Base-by-base conservation (phyloP, 2,797 vertebrate genomes). In the Rhadinocentrus ornatus region DNA sequence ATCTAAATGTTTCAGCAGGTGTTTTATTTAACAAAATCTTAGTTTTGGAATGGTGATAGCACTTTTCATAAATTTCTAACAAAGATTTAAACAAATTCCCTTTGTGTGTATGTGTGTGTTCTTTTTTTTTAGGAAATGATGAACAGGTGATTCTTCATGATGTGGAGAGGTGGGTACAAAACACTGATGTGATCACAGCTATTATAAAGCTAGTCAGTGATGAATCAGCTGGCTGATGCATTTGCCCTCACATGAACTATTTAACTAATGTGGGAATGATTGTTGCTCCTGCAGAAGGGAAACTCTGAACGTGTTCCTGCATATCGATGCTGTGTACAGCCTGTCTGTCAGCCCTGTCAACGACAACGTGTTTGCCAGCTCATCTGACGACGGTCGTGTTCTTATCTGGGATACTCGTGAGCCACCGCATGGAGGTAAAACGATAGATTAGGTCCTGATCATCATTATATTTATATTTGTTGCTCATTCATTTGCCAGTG, bases 131-230 rank as follows among this genome's bases (percentile, higher is more conserved):
- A 99, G 98, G 98, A 84, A 99, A 99, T 64, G 98, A 99, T 82
- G 98, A 99, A 32, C 98, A 99, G 90, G 98, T 99, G 91, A 97
- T 99, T 89, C 96, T 99, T 78, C 98, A 99, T 77, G 98, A 99
- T 67, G 97, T 99, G 73, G 97, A 99, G 92, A 96, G 97, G 97
- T 98, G 91, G 32, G 90, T 82, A 6, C 39, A 18, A 27, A 16
- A 9, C n/a, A 41, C 1, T 41, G 15, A 67, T 8, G 18, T 6
- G 18, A 12, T 65, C 4, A 1, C 3, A 50, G 34, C 11, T 35
- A 2, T 26, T 29, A 12, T 16, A 2, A 31, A 50, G 66, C n/a
- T 16, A 20, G 6, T 29, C n/a, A 2, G 15, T 0, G 16, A 18
- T 60, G 55, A 54, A 59, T 32, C 16, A 2, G 6, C 50, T 26